A percentile compares a stretch with the other conserved stretches of the same genome.
These are phyloP conservation scores for Balaeniceps rex DNA, from an alignment of 2,113 vertebrate species.

Conservation along the genomic window DNA sequence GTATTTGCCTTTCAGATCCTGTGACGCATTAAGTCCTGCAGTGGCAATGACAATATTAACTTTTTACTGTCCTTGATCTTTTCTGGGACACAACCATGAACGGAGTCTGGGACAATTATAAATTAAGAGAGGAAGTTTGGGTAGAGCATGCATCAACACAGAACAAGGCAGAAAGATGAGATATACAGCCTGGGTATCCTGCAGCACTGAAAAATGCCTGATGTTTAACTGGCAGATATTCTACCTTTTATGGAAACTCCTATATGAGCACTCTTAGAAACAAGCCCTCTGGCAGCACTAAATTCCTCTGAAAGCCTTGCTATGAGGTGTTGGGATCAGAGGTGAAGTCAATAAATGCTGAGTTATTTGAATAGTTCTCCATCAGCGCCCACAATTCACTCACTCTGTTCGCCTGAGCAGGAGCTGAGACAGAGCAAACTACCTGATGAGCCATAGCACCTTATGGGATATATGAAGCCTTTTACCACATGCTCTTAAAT, in stretches of 20 bases:
- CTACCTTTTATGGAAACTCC: neutral
- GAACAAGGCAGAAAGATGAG: neutral
- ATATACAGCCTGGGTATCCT: neutral
- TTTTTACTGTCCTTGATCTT: neutral
- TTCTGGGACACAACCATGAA: neutral
- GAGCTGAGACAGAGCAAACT: neutral
- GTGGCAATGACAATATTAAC: neutral
- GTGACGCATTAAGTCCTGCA: neutral
- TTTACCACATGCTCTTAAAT: neutral
- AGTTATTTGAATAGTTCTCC: neutral
- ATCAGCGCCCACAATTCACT: neutral
- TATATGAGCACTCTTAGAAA: neutral
- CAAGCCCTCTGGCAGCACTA: neutral
- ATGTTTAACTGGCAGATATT: neutral
- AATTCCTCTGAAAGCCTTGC: neutral
- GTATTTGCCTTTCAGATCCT: constrained; percentile 22
- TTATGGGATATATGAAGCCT: neutral
- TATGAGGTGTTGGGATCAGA: neutral
- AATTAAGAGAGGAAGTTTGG: neutral
- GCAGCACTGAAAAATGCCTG: neutral
- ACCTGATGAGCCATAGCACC: neutral
- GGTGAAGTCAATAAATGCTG: neutral
- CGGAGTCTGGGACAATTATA: neutral
- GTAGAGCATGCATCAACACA: neutral
- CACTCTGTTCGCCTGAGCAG: neutral